These are phyloP conservation scores for Micronycteris hirsuta DNA, from an alignment of 2,113 vertebrate species.

Conservation along the genomic window DNA sequence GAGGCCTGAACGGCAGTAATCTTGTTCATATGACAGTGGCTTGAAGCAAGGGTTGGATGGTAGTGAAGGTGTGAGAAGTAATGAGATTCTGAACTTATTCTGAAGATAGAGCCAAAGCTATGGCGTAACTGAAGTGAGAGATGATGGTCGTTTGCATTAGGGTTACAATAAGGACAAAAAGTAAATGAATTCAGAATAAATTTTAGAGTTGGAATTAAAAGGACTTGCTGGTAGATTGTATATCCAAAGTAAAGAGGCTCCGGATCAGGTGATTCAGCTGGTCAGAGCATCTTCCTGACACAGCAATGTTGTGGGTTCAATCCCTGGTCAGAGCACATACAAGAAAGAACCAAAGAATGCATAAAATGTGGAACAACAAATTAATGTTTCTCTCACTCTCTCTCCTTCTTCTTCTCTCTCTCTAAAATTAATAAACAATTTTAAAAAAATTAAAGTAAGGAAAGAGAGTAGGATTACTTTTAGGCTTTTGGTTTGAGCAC, in stretches of 20 bases:
- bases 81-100: not conserved
- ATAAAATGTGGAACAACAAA: too few relatives aligned
- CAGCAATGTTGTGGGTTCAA: too few relatives aligned
- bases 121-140: not conserved
- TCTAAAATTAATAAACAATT: too few relatives aligned
- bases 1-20: not conserved
- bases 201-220: not conserved
- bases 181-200: not conserved
- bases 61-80: not conserved
- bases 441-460: not conserved
- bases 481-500: not conserved
- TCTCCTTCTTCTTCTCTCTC: too few relatives aligned
- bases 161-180: not conserved
- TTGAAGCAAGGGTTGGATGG: not conserved
- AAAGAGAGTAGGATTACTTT: not conserved
- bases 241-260: not conserved
- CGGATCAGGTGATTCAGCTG: too few relatives aligned
- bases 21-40: not conserved
- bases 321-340: too few relatives aligned
- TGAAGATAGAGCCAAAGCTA: not conserved
- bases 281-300: too few relatives aligned
- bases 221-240: not conserved
- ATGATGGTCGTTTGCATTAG: not conserved
- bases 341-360: too few relatives aligned
- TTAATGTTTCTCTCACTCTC: too few relatives aligned